Conservation (phyloP, 1,140 invertebrate genomes). For the Listronotus oregonensis region DNA sequence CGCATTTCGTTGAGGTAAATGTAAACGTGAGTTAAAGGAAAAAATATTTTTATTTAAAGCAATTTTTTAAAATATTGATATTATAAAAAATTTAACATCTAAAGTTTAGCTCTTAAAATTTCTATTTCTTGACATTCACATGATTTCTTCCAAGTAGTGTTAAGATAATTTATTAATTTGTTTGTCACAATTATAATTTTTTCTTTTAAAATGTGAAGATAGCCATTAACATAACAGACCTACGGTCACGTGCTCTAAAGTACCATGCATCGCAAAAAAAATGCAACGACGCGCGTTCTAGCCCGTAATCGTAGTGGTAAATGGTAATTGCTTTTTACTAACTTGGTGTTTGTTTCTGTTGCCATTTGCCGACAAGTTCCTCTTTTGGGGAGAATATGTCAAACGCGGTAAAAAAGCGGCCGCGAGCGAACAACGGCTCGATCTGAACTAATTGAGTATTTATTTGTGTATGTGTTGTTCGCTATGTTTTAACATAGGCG, state of each 20-base stretch:
- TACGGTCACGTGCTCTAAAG: conserved; percentile 7
- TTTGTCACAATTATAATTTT: too few species aligned
- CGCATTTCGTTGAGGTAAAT: too few species aligned
- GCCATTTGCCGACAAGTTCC: conserved; percentile 20
- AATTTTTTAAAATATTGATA: too few species aligned
- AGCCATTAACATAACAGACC: too few species aligned
- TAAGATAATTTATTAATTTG: too few species aligned
- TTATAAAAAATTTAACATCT: too few species aligned
- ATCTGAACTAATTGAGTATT: conserved; percentile 51
- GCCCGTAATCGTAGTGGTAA: conserved; percentile 22
- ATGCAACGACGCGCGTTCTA: conserved; percentile 10
- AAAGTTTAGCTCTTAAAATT: too few species aligned
- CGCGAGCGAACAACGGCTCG: conserved; percentile 16
- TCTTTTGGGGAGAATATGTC: conserved; percentile 31
- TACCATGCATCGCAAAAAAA: conserved; percentile 18
- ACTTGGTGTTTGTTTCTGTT: conserved; percentile 25
- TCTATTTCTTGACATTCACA: too few species aligned
- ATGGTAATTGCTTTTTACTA: conserved; percentile 26
- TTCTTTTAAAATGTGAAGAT: too few species aligned
- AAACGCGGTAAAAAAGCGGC: conserved; percentile 37
- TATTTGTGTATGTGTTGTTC: conserved; percentile 51
- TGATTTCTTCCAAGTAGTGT: too few species aligned
- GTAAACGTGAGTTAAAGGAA: too few species aligned
- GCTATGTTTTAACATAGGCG: conserved; percentile 2
- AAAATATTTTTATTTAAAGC: too few species aligned